These are phyloP conservation scores for Lethenteron reissneri DNA, from an alignment of 2,113 vertebrate genomes.

Conservation along the genomic window DNA sequence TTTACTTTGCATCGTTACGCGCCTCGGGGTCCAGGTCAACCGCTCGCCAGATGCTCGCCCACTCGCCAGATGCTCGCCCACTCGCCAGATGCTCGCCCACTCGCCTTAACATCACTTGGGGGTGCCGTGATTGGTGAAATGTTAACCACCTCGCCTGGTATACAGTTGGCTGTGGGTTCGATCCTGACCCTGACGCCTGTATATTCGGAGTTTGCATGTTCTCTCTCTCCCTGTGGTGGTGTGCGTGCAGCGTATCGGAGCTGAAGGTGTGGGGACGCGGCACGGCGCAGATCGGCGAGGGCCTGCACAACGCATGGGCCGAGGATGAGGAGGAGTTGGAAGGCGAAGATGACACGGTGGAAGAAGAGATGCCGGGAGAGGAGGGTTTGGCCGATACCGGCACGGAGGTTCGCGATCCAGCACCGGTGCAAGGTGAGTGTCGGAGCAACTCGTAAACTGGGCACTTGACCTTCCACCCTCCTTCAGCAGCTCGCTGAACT, in stretches of 20 bases:
- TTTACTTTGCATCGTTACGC: neutral
- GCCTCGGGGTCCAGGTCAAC: neutral
- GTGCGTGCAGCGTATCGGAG: conserved; percentile 26
- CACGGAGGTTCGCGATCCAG: conserved; percentile 16
- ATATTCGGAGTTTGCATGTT: neutral
- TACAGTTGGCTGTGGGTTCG: neutral
- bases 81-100: neutral
- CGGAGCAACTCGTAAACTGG: conserved; percentile 8
- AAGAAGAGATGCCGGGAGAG: conserved; percentile 22
- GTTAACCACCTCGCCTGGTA: neutral
- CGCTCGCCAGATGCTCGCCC: neutral
- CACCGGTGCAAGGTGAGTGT: conserved; percentile 16
- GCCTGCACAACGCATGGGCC: conserved; percentile 50
- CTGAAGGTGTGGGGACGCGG: conserved; percentile 44
- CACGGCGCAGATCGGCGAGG: conserved; percentile 63
- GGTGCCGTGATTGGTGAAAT: neutral
- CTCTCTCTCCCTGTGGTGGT: neutral
- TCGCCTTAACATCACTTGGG: neutral
- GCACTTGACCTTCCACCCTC: conserved; percentile 10
- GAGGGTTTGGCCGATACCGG: conserved; percentile 15
- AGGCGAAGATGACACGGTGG: conserved; percentile 17
- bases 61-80: neutral
- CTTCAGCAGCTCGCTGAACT: neutral
- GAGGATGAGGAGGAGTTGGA: conserved; percentile 23
- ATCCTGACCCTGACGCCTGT: neutral